Base-by-base conservation (phyloP, 2,797 vertebrate genomes). In the Hydrolagus colliei region DNA sequence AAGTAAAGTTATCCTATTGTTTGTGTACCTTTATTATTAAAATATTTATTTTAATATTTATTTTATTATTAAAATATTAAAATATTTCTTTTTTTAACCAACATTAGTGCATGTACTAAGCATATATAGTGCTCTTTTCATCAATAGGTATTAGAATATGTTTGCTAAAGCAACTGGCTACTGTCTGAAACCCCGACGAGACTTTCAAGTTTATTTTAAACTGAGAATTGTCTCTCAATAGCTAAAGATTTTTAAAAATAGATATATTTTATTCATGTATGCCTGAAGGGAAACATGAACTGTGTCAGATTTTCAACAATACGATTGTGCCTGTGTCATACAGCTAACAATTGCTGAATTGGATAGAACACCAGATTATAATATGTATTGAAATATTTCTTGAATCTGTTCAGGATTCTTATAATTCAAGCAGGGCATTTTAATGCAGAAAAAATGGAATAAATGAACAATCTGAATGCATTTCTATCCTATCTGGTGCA, bases 231-330 rank as follows among this genome's bases (percentile, higher is more conserved):
- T 52, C 41, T 52, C 41, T 52, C 41, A 52, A 52, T 52, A 52
- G 6, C 41, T 52, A 52, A 52, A 52, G 6, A 27, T 27, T 27
- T 82, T 18, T 16, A 18, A 32, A 67, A n/a, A 65, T 3, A 52
- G 2, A 52, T 52, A 52, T 65, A 13, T 65, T 27, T 63, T 62
- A 82, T 82, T 32, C 63, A 67, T 67, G 9, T 32, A 67, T 67
- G 78, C 27, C 14, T 35, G 18, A 82, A 63, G 77, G 52, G 63
- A 68, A 82, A 82, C 74, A 59, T 82, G 32, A 35, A 82, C 8
- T 35, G 27, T 35, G 63, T 32, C 22, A 80, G 13, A 80, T 18
- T 67, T 80, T 77, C 12, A 27, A 13, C 59, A 62, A 10, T 63
- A 20, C 4, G 10, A 18, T 12, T 79, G 9, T 18, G 78, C 63